Evolutionary conservation across 2,797 vertebrate species (phyloP), one percentile per base, ranked within the genome.

Genomic region (Spinibarbus caldwelli): DNA sequence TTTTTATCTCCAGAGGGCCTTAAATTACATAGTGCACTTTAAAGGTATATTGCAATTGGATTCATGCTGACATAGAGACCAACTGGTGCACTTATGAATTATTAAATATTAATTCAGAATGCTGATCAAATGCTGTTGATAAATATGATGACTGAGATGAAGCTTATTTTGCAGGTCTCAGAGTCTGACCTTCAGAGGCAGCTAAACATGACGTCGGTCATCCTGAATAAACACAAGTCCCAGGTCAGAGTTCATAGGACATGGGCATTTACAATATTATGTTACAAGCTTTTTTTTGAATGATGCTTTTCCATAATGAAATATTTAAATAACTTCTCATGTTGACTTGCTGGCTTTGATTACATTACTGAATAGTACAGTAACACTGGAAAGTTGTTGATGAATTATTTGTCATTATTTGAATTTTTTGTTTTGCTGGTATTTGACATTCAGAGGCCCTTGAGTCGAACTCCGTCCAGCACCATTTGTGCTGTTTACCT

Each of bases 401-500:
- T n/a, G 29, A 45, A 45, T 49, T 11, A 31, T 59, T 59, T 43
- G 14, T 10, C 26, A 47, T 49, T 6, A 31, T 59, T 59, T 43
- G 8, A 19, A 59, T 23, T 0, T 7, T 66, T 82, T 72, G 77
- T n/a, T 41, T 23, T 5, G 2, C 6, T 9, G 10, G 4, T 23
- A 2, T 17, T 59, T 31, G 34, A 38, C 17, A 38, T 34, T 49
- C 66, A 89, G 88, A 71, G 17, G 26, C 36, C 26, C 23, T 8
- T 41, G 8, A 80, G 3, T 43, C 72, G 57, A 75, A 57, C 72
- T n/a, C 23, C 77, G 7, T 86, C 83, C 11, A 70, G 72, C 57
- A 89, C 86, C 85, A 95, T 96, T 90, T 96, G 95, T 88, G 95
- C 95, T 0, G 95, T 96, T 68, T 96, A 96, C 88, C 90, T 97